Evolutionary conservation across 2,113 vertebrate genomes (phyloP).

Genomic region (Triplophysa rosa): DNA sequence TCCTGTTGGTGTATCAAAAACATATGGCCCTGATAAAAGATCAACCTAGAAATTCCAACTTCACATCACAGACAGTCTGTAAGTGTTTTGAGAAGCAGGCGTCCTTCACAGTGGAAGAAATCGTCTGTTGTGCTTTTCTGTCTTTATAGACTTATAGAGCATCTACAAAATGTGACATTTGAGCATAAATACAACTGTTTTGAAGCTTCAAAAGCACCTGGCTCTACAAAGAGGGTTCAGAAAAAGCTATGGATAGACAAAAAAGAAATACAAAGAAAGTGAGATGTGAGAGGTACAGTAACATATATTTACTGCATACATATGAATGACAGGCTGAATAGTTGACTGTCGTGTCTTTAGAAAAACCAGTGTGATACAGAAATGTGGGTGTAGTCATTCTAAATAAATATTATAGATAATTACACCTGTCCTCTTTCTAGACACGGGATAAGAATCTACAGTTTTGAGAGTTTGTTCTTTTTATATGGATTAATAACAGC

Average conservation of each 20-base stretch:
- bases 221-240: background rate
- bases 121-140: constrained; percentile 57
- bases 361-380: background rate
- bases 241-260: background rate
- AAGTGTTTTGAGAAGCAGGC: constrained; percentile 55
- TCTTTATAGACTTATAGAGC: constrained; percentile 25
- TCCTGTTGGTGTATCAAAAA: constrained; percentile 38
- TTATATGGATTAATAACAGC: constrained; percentile 60
- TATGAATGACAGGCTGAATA: background rate
- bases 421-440: background rate
- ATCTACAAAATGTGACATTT: background rate
- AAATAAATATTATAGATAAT: constrained; percentile 11
- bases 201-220: constrained; percentile 10
- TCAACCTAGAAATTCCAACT: constrained; percentile 10
- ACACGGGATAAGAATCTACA: constrained; percentile 34
- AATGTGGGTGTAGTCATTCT: background rate
- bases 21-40: constrained; percentile 22
- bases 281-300: background rate
- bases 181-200: background rate
- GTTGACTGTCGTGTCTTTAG: background rate
- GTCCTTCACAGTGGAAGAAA: constrained; percentile 74
- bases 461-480: constrained; percentile 37
- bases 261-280: constrained; percentile 2
- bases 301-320: background rate
- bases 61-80: constrained; percentile 38